Conservation (phyloP, 2,888 invertebrate species). For the Eugnorisma glareosa region DNA sequence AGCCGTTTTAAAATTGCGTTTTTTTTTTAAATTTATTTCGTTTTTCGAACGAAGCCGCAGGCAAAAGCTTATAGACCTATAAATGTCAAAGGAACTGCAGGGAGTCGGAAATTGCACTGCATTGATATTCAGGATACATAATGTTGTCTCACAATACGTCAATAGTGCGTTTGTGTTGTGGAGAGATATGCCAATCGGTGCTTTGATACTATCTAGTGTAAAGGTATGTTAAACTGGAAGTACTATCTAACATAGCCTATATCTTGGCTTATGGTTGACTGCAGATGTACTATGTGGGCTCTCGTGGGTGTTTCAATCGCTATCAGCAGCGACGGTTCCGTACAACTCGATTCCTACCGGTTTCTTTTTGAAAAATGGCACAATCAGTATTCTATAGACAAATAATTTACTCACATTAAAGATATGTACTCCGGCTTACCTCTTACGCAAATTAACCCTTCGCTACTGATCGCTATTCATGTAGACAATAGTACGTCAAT, state of each 20-base stretch:
- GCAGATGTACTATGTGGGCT: neutral
- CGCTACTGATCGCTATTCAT: neutral
- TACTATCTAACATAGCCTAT: neutral
- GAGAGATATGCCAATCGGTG: neutral
- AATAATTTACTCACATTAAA: too few species aligned
- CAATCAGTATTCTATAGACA: too few species aligned
- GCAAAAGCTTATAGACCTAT: neutral
- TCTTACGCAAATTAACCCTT: too few species aligned
- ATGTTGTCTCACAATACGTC: neutral
- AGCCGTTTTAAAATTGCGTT: neutral
- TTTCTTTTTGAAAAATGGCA: too few species aligned
- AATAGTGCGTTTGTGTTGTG: neutral
- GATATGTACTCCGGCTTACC: too few species aligned
- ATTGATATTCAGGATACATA: conserved; percentile 10
- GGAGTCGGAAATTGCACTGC: neutral
- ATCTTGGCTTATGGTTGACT: neutral
- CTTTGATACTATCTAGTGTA: neutral
- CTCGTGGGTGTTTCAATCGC: neutral
- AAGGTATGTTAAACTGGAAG: neutral
- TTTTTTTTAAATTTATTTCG: neutral
- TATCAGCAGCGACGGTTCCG: too few species aligned
- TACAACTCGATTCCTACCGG: too few species aligned
- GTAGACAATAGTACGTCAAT: neutral
- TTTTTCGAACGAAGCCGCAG: neutral
- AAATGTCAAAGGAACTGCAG: neutral